Base-by-base conservation (phyloP, 2,797 vertebrate genomes). In the Luscinia luscinia region DNA sequence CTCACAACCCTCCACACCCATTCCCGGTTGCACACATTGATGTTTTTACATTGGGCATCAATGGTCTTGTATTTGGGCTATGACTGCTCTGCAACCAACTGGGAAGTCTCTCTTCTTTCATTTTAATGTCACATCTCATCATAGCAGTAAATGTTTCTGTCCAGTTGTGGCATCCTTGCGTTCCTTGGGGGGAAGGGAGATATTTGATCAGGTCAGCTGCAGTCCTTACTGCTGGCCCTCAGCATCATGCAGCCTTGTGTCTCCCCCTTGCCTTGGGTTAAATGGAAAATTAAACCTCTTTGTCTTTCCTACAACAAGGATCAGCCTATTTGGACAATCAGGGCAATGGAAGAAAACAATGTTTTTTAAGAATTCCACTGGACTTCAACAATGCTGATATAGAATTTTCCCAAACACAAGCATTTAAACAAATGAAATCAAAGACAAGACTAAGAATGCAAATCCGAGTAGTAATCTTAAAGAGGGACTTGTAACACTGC, bases 211-310 rank as follows among this genome's bases (percentile, higher is more conserved):
- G 2, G 2, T 52, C 20, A 30, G 20, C 46, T 52, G 30, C 38
- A 14, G 28, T 26, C 34, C 9, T 64, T 58, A 21, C 21, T 0
- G 0, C 38, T 77, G 32, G 6, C 10, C 51, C 28, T 17, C 12
- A 6, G 20, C 36, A 41, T 9, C 4, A 15, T 45, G 15, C 61
- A 84, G 57, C 20, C 24, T 84, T 55, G 15, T 26, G 15, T 80
- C 15, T 78, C 28, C 12, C 22, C 11, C 3, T 32, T 62, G 6
- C 23, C 18, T 12, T 34, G 11, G 17, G 4, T 72, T 43, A 84
- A 43, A 20, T 2, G 3, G 30, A 36, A 67, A 43, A 8, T 72
- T 75, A 49, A 11, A 14, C 16, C 2, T 41, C 4, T 24, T 73
- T 74, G 6, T 48, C 28, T 52, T 45, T 77, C 34, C 21, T 30